phyloP scores from a whole-genome alignment of 2,797 vertebrate genomes.

The Enteromius unitaeniatus region DNA sequence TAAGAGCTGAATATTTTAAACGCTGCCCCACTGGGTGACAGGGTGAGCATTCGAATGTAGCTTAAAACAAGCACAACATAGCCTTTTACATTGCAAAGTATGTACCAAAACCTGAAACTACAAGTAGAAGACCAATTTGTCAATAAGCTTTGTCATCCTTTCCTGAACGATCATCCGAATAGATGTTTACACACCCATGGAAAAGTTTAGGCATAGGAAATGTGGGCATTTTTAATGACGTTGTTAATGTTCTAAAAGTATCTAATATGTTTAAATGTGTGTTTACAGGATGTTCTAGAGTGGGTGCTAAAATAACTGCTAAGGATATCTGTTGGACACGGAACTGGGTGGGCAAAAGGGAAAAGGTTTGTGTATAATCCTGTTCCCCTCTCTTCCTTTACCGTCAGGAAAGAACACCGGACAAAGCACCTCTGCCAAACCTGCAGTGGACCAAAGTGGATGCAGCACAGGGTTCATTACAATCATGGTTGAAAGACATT shows the following conservation, averaged over 20 bases:
- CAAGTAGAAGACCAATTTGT: neutral
- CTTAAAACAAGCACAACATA: conserved; percentile 64
- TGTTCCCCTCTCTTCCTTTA: conserved; percentile 71
- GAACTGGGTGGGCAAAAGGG: conserved; percentile 55
- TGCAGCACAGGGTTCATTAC: conserved; percentile 45
- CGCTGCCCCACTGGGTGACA: conserved; percentile 68
- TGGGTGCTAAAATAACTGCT: conserved; percentile 74
- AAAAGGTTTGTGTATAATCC: conserved; percentile 56
- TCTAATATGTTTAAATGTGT: conserved; percentile 30
- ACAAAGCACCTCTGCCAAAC: conserved; percentile 61
- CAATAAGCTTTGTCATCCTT: conserved; percentile 35
- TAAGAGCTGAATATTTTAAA: conserved; percentile 81
- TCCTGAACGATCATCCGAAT: conserved; percentile 25
- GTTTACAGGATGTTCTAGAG: conserved; percentile 75
- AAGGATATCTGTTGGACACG: conserved; percentile 70
- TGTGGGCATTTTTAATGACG: conserved; percentile 38
- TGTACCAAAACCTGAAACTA: conserved; percentile 5
- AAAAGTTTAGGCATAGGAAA: conserved; percentile 56
- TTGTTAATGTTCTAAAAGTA: conserved; percentile 44
- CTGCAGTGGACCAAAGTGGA: conserved; percentile 67
- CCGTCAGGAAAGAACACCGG: conserved; percentile 75
- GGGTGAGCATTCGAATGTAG: conserved; percentile 57
- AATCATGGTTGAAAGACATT: conserved; percentile 37
- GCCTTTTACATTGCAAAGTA: conserved; percentile 1
- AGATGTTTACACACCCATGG: conserved; percentile 44